phyloP scores from a whole-genome alignment of 2,888 invertebrate genomes.

The Drosophila austrosaltans region DNA sequence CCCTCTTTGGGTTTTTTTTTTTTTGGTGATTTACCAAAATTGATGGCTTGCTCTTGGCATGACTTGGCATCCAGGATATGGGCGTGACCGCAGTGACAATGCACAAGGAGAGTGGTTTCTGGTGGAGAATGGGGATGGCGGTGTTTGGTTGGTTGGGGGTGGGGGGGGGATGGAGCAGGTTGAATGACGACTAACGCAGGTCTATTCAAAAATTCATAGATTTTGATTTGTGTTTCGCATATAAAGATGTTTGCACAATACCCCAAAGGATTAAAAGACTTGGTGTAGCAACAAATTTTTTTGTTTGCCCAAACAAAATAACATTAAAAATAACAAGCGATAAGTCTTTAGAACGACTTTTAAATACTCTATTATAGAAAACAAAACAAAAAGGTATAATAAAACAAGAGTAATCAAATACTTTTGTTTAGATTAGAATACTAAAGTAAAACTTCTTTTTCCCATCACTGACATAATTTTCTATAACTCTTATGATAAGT shows the following conservation, averaged over 20 bases:
- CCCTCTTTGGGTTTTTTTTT: conserved; percentile 20
- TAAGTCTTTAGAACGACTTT: background rate
- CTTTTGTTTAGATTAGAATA: too few relatives aligned
- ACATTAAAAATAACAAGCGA: background rate
- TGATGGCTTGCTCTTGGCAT: conserved; percentile 67
- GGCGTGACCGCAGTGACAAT: conserved; percentile 29
- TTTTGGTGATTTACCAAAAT: conserved; percentile 73
- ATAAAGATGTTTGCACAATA: conserved; percentile 30
- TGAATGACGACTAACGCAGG: conserved; percentile 3
- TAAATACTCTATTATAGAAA: background rate
- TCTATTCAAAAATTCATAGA: conserved; percentile 60
- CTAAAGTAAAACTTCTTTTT: too few relatives aligned
- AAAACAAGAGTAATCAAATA: too few relatives aligned
- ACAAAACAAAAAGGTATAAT: too few relatives aligned
- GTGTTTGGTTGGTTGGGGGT: too few relatives aligned
- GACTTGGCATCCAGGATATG: conserved; percentile 39
- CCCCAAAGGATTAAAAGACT: conserved; percentile 38
- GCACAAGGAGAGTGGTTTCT: conserved; percentile 9
- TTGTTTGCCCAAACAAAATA: conserved; percentile 13
- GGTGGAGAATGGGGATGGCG: background rate
- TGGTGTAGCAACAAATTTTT: conserved; percentile 16
- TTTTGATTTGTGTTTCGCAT: conserved; percentile 53
- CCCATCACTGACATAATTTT: too few relatives aligned
- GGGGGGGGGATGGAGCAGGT: too few relatives aligned
- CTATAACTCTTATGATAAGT: too few relatives aligned